Percentiles rank a stretch among this genome's conserved stretches.
These are phyloP conservation scores for Raja brachyura DNA, from an alignment of 2,113 vertebrate genomes.

Conservation along the genomic window DNA sequence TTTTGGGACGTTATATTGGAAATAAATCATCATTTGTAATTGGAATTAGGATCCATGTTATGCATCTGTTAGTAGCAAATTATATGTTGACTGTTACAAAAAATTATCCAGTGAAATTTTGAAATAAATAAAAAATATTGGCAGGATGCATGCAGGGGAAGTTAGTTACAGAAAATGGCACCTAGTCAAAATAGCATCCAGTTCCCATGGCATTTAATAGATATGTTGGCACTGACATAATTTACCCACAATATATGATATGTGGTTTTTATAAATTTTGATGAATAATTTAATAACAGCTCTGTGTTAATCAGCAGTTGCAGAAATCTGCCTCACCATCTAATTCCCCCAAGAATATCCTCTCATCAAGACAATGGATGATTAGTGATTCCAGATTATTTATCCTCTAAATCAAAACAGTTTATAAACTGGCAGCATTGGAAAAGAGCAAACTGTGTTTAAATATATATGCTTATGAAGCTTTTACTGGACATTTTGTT, in stretches of 20 bases:
- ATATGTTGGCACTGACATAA: not conserved
- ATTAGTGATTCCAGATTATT: not conserved
- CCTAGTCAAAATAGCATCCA: not conserved
- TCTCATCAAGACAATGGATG: not conserved
- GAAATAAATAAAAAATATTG: slow-evolving; percentile 2
- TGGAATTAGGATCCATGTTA: not conserved
- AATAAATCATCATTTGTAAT: not conserved
- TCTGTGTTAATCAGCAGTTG: not conserved
- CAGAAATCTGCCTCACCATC: not conserved
- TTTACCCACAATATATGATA: not conserved
- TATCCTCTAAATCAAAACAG: not conserved
- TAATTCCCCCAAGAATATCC: not conserved
- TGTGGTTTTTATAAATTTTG: not conserved
- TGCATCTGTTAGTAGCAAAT: slow-evolving; percentile 5
- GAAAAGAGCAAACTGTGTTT: not conserved
- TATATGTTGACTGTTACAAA: slow-evolving; percentile 5
- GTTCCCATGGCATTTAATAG: not conserved
- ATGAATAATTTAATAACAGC: not conserved
- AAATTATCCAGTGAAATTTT: not conserved
- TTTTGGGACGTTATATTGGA: not conserved
- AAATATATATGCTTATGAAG: not conserved
- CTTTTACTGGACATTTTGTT: not conserved
- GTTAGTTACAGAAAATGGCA: not conserved
- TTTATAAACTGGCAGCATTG: not conserved
- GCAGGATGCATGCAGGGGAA: not conserved